Conservation (phyloP, 2,797 vertebrate species). For the Huso huso region DNA sequence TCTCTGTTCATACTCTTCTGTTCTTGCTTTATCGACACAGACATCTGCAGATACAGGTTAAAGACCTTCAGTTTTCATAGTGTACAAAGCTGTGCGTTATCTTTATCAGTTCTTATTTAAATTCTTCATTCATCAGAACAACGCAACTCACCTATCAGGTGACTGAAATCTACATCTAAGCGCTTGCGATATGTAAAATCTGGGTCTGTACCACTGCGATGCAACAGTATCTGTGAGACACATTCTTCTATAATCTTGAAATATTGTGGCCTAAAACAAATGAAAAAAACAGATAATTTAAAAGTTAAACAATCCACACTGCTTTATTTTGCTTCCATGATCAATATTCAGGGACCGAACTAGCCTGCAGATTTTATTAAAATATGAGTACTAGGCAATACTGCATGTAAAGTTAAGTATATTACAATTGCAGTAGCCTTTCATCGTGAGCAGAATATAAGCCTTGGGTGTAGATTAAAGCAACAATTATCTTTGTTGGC, state of each 20-base stretch:
- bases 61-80: background rate
- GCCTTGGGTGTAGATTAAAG: conserved; percentile 55
- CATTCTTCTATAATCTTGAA: conserved; percentile 97
- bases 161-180: conserved; percentile 84
- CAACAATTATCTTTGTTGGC: conserved; percentile 56
- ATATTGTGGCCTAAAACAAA: conserved; percentile 77
- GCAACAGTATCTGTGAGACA: conserved; percentile 90
- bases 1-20: conserved; percentile 78
- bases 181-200: conserved; percentile 93
- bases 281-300: background rate
- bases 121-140: background rate
- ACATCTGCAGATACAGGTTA: conserved; percentile 62
- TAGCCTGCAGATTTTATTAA: too few species aligned
- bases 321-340: too few species aligned
- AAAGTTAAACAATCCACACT: too few species aligned
- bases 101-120: background rate
- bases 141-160: conserved; percentile 74
- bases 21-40: conserved; percentile 79
- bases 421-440: background rate
- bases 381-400: too few species aligned
- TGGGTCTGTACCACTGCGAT: conserved; percentile 85
- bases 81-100: background rate
- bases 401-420: too few species aligned
- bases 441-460: conserved; percentile 18
- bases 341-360: too few species aligned